Conservation (phyloP, 2,797 vertebrate species). For the Sciaenops ocellatus region DNA sequence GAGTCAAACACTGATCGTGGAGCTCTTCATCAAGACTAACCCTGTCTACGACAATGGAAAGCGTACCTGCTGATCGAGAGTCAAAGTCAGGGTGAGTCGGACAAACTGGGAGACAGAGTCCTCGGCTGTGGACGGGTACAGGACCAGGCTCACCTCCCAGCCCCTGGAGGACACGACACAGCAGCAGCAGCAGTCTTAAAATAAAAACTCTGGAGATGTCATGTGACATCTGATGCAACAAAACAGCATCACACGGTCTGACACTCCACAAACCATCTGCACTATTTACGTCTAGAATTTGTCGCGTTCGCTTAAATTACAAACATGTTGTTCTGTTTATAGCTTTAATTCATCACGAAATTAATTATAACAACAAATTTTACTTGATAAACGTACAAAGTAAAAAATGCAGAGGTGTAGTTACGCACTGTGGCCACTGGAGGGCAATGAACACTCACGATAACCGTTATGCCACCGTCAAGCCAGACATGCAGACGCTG, state of each 20-base stretch:
- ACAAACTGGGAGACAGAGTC: conserved; percentile 95
- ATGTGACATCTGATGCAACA: background rate
- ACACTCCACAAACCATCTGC: background rate
- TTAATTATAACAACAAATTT: background rate
- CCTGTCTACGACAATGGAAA: no score
- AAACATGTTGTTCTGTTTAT: background rate
- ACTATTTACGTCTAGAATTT: background rate
- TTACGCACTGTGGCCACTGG: background rate
- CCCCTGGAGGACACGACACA: conserved; percentile 74
- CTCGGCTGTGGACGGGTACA: conserved; percentile 93
- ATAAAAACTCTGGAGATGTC: background rate
- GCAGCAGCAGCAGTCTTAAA: background rate
- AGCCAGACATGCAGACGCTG: background rate
- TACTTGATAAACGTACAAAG: background rate
- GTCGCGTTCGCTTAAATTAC: background rate
- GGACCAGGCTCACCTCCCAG: conserved; percentile 91
- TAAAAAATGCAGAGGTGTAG: background rate
- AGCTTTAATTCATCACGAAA: background rate
- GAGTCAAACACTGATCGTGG: background rate
- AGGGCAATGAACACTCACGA: background rate
- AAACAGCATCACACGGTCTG: background rate
- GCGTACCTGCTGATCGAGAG: conserved; percentile 87
- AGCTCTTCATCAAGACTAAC: no score
- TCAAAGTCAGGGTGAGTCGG: conserved; percentile 90
- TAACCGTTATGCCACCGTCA: background rate